A percentile compares a stretch with the other conserved stretches of the same genome.
phyloP scores from a whole-genome alignment of 1,140 invertebrate species.

The Drosophila hydei region DNA sequence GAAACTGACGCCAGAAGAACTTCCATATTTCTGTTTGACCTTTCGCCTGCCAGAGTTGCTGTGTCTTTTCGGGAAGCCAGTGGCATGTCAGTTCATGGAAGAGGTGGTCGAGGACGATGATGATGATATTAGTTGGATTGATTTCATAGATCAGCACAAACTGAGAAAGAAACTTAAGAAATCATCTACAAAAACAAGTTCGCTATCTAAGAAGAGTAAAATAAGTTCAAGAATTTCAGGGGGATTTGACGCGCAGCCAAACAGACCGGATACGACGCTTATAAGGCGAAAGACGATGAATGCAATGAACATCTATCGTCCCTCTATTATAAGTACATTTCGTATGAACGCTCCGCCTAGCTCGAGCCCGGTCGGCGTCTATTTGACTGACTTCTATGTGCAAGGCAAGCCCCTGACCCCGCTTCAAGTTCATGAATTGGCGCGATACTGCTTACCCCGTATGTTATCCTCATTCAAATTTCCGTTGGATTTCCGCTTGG shows the following conservation, averaged over 20 bases:
- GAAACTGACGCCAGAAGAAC: conserved; percentile 16
- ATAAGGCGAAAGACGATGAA: too few species aligned
- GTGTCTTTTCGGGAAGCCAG: conserved; percentile 60
- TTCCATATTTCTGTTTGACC: conserved; percentile 55
- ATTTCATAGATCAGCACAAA: not conserved
- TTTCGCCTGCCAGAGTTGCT: conserved; percentile 58
- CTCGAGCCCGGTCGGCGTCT: not conserved
- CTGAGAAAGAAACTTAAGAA: conserved; percentile 12
- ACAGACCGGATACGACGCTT: too few species aligned
- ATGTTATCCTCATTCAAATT: conserved; percentile 74
- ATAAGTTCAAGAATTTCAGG: too few species aligned
- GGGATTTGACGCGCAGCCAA: too few species aligned
- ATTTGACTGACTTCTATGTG: conserved; percentile 38
- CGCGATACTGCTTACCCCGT: conserved; percentile 46
- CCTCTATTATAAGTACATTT: not conserved
- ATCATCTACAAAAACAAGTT: too few species aligned
- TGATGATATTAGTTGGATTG: not conserved
- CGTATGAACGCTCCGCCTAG: not conserved
- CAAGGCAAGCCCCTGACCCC: not conserved
- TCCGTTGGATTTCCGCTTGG: conserved; percentile 54
- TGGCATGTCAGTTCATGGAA: conserved; percentile 64
- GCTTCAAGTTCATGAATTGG: conserved; percentile 14
- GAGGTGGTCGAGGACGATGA: conserved; percentile 21
- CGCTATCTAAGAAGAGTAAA: too few species aligned
- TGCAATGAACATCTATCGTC: conserved; percentile 22